phyloP scores from a whole-genome alignment of 2,888 invertebrate genomes.

The Troides helena region DNA sequence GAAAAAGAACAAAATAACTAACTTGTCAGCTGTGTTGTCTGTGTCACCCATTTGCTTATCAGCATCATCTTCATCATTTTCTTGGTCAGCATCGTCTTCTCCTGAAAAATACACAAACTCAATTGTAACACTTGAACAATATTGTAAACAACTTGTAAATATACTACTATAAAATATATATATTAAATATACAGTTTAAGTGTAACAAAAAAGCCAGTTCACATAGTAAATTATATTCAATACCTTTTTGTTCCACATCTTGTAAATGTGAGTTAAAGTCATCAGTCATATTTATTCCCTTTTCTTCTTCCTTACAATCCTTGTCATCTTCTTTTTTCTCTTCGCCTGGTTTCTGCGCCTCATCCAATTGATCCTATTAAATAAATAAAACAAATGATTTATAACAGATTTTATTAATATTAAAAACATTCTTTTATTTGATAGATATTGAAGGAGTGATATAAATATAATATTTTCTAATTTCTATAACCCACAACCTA shows the following conservation, averaged over 20 bases:
- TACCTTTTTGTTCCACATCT: slow-evolving; percentile 85
- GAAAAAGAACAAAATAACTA: slow-evolving; percentile 47
- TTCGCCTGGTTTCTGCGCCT: slow-evolving; percentile 88
- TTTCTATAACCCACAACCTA: no score
- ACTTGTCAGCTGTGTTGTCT: slow-evolving; percentile 90
- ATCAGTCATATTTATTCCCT: slow-evolving; percentile 97
- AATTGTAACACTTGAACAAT: no score
- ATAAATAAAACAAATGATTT: not conserved
- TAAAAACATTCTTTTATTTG: no score
- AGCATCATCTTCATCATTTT: slow-evolving; percentile 88
- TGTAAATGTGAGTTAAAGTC: slow-evolving; percentile 95
- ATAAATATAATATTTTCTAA: no score
- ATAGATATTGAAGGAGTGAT: no score
- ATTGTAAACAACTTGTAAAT: no score
- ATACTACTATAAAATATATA: no score
- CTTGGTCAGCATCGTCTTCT: slow-evolving; percentile 80
- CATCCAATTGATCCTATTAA: slow-evolving; percentile 95
- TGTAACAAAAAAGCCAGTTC: no score
- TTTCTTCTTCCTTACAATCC: slow-evolving; percentile 92
- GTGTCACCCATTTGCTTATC: slow-evolving; percentile 99
- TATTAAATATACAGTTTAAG: no score
- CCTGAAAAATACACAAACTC: slow-evolving; percentile 45
- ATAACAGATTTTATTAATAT: no score
- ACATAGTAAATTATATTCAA: not conserved
- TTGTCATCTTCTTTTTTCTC: slow-evolving; percentile 87